Percentiles rank a stretch among this genome's conserved stretches.
These are phyloP conservation scores for Aplocera efformata DNA, from an alignment of 2,888 invertebrate species.

Conservation along the genomic window DNA sequence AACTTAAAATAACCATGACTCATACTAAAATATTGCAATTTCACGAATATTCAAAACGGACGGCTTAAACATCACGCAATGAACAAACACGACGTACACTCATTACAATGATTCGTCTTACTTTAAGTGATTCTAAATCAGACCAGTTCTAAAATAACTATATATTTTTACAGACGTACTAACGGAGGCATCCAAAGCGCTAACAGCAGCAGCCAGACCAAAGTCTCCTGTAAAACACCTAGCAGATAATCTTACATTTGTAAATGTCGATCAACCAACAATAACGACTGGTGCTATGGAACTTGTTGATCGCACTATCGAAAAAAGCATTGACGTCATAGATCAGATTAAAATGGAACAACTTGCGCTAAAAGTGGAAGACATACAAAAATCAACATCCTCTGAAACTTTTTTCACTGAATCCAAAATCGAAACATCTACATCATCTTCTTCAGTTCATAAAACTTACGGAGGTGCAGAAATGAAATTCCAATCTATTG, in stretches of 20 bases:
- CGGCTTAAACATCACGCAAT: constrained; percentile 6
- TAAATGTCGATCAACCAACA: constrained; percentile 76
- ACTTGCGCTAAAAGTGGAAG: constrained; percentile 67
- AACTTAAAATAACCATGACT: constrained; percentile 8
- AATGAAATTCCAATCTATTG: constrained; percentile 63
- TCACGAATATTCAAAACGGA: constrained; percentile 6
- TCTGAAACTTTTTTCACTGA: constrained; percentile 66
- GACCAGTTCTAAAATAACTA: constrained; percentile 2
- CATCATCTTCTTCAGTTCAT: constrained; percentile 68
- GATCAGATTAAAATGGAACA: constrained; percentile 70
- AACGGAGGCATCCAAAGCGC: constrained; percentile 59
- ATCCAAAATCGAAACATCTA: constrained; percentile 65
- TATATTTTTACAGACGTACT: constrained; percentile 63
- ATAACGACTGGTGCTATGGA: constrained; percentile 78
- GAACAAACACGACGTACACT: constrained; percentile 9
- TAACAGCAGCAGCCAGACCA: constrained; percentile 62
- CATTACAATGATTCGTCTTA: too few relatives aligned
- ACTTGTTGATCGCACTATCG: constrained; percentile 73
- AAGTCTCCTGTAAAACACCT: constrained; percentile 74
- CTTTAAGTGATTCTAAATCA: too few relatives aligned
- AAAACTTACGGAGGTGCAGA: constrained; percentile 60
- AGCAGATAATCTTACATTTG: constrained; percentile 68
- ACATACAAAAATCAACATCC: constrained; percentile 57
- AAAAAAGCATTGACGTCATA: constrained; percentile 66
- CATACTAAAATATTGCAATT: neutral